A percentile compares a stretch with the other conserved stretches of the same genome.
phyloP scores from a whole-genome alignment of 2,888 invertebrate genomes.

The Ametastegia equiseti region DNA sequence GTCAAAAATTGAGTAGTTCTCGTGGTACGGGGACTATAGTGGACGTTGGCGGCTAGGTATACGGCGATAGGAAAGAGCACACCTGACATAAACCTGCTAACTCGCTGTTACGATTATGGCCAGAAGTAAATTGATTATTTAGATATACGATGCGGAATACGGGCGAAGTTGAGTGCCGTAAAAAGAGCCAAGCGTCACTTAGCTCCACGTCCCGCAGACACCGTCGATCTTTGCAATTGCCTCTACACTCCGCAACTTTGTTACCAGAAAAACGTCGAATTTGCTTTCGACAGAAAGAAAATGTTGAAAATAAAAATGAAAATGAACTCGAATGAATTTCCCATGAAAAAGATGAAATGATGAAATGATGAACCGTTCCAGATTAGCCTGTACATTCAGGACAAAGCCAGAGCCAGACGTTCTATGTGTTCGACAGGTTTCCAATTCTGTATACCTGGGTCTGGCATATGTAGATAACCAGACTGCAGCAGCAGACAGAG shows the following conservation, averaged over 20 bases:
- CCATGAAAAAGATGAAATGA: no score
- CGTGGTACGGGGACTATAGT: not conserved
- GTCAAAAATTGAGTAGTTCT: not conserved
- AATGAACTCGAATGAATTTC: no score
- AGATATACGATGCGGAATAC: slow-evolving; percentile 67
- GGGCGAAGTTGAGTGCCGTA: slow-evolving; percentile 68
- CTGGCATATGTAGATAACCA: not conserved
- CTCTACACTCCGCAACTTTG: no score
- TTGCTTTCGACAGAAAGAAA: not conserved
- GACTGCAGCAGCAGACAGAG: not conserved
- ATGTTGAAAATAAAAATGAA: no score
- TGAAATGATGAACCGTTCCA: no score
- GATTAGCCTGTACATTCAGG: not conserved
- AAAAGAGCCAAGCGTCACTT: slow-evolving; percentile 71
- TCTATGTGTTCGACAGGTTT: not conserved
- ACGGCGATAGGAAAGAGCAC: not conserved
- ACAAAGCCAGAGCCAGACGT: slow-evolving; percentile 15
- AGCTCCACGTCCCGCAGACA: slow-evolving; percentile 44
- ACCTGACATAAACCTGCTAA: slow-evolving; percentile 67
- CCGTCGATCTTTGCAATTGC: not conserved
- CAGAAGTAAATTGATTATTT: slow-evolving; percentile 73
- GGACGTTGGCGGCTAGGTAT: not conserved
- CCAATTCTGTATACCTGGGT: not conserved
- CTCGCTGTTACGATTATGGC: slow-evolving; percentile 74
- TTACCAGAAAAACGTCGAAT: slow-evolving; percentile 12